phyloP scores from a whole-genome alignment of 2,113 vertebrate species.

The Urocitellus parryii region DNA sequence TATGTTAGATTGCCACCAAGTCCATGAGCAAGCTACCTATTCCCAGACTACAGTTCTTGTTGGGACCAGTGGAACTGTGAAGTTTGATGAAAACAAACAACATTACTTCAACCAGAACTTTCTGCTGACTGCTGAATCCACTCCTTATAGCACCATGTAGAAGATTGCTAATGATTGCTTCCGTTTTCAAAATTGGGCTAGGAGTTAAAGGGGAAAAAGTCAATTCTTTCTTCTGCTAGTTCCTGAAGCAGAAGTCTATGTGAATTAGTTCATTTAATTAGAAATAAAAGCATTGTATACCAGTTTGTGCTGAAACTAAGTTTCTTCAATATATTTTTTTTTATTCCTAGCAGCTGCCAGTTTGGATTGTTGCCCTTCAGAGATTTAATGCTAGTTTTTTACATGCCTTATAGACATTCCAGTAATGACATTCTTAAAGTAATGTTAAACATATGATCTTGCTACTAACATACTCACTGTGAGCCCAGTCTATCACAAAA shows the following conservation, averaged over 20 bases:
- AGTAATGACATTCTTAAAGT: slow-evolving; percentile 38
- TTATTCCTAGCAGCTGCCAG: slow-evolving; percentile 38
- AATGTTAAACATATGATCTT: slow-evolving; percentile 28
- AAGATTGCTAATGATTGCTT: slow-evolving; percentile 99
- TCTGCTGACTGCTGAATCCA: slow-evolving; percentile 92
- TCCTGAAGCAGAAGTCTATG: slow-evolving; percentile 46
- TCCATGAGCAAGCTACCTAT: slow-evolving; percentile 96
- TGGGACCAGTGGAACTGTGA: slow-evolving; percentile 94
- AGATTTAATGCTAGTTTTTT: slow-evolving; percentile 73
- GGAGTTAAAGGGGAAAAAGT: slow-evolving; percentile 72
- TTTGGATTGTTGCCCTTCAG: slow-evolving; percentile 57
- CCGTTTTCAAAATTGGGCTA: slow-evolving; percentile 97
- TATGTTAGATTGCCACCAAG: slow-evolving; percentile 96
- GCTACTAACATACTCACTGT: slow-evolving; percentile 60
- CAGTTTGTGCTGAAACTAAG: slow-evolving; percentile 7
- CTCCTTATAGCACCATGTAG: slow-evolving; percentile 93
- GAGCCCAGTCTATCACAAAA: slow-evolving; percentile 67
- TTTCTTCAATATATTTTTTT: slow-evolving; percentile 8
- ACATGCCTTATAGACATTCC: slow-evolving; percentile 71
- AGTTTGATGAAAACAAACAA: slow-evolving; percentile 93
- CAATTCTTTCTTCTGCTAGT: slow-evolving; percentile 47
- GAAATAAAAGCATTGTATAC: slow-evolving; percentile 24
- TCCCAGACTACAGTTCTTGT: slow-evolving; percentile 95
- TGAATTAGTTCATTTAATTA: slow-evolving; percentile 46
- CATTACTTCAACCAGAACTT: slow-evolving; percentile 98